A percentile compares a stretch with the other conserved stretches of the same genome.
phyloP scores from a whole-genome alignment of 2,113 vertebrate species.

The Struthidea cinerea region DNA sequence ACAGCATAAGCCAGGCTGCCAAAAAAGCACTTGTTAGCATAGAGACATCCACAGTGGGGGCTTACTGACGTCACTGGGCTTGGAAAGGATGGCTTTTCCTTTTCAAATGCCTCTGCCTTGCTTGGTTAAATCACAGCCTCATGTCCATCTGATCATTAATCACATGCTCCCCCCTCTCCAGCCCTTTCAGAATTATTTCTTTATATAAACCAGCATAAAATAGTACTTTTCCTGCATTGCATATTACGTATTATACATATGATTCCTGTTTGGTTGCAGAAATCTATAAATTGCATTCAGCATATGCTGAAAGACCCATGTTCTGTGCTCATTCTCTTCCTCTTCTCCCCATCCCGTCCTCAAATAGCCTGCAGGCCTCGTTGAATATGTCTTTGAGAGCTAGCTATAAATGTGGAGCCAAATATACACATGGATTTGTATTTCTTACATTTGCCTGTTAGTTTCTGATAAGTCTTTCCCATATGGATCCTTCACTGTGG shows the following conservation, averaged over 20 bases:
- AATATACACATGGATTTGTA: neutral
- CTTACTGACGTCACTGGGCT: neutral
- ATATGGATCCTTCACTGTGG: neutral
- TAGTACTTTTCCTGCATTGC: neutral
- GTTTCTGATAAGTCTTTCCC: neutral
- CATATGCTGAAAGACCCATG: neutral
- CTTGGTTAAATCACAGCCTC: neutral
- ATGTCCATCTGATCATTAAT: neutral
- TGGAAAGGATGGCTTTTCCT: neutral
- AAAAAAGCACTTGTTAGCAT: conserved; percentile 5
- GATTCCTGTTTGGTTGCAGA: neutral
- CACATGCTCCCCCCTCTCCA: neutral
- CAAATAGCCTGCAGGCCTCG: neutral
- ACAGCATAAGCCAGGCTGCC: neutral
- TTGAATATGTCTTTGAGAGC: neutral
- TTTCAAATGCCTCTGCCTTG: neutral
- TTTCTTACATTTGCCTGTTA: neutral
- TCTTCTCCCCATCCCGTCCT: neutral
- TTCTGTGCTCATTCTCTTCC: neutral
- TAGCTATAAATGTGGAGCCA: neutral
- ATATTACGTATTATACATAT: neutral
- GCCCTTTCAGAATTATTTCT: neutral
- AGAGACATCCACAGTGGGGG: neutral
- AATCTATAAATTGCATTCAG: neutral
- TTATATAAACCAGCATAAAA: neutral